Percentiles rank a stretch among this genome's conserved stretches.
Conservation (phyloP, 2,113 vertebrate genomes). For the Tiliqua scincoides region DNA sequence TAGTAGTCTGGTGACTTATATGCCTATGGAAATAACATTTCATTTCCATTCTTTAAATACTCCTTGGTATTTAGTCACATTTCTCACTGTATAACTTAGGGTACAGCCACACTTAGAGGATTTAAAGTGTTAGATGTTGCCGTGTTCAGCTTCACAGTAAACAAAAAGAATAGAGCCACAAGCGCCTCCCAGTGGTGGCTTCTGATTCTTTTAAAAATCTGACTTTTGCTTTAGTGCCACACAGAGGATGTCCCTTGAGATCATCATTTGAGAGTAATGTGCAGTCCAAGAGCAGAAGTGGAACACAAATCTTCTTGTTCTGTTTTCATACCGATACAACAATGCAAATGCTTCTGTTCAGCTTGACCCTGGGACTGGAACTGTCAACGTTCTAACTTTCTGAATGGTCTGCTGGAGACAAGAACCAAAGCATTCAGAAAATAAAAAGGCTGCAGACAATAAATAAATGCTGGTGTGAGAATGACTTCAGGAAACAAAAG, state of each 20-base stretch:
- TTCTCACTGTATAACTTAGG: not conserved
- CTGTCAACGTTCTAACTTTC: not conserved
- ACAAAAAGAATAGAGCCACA: not conserved
- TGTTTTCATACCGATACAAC: not conserved
- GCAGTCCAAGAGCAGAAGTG: not conserved
- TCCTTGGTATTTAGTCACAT: rapidly evolving
- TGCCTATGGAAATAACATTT: not conserved
- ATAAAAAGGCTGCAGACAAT: not conserved
- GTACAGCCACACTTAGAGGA: too few species aligned
- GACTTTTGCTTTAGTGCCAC: not conserved
- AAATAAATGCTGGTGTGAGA: not conserved
- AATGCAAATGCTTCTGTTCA: not conserved
- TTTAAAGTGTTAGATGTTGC: not conserved
- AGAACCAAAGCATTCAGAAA: not conserved
- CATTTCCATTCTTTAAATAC: not conserved
- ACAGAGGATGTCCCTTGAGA: rapidly evolving
- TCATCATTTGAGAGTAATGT: rapidly evolving
- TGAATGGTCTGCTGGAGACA: not conserved
- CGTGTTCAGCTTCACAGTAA: not conserved
- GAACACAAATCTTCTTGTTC: rapidly evolving
- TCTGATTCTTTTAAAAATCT: not conserved
- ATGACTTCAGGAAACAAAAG: not conserved
- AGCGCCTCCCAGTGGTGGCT: slow-evolving; percentile 56
- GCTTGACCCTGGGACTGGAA: not conserved
- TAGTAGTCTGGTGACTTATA: not conserved